Base-by-base conservation (phyloP, 2,888 invertebrate species). In the Meteorus cinctellus region DNA sequence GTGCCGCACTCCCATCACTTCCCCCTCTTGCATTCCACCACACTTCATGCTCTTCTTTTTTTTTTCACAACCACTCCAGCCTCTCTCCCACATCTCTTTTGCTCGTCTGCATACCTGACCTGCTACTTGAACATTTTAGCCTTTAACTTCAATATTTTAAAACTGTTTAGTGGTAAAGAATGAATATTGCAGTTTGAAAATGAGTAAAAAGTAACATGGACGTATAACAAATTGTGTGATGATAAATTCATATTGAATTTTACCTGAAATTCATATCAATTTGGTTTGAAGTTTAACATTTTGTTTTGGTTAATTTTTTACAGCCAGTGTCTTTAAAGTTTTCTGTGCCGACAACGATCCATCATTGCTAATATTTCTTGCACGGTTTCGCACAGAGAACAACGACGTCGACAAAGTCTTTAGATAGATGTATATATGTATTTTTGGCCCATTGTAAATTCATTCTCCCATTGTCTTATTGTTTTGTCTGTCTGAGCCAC, bases 401-500 rank as follows among this genome's bases (percentile, higher is more conserved):
- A 82, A 83, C 81, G 76, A 73, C 65, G 73, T 36, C n/a, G 48
- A 59, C 66, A 65, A 63, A 65, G 36, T 55, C 41, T 63, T 60
- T 67, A 31, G 10, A 6, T n/a, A 48, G 62, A 63, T n/a, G 31
- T 72, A 63, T 34, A 27, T 73, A 63, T 69, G 65, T 55, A 74
- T 70, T 74, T 76, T 67, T 78, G 77, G 68, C 79, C 83, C 84
- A 85, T 86, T 85, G 84, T 86, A 84, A 84, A 84, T 84, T 85
- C 82, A 85, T 85, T 84, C 85, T 45, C 51, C 83, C 79, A 85
- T 86, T 86, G 86, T 86, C 86, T 86, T 85, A 86, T 86, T 86
- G 86, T 86, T 84, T 82, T 76, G 77, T 78, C 78, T 78, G 82
- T 78, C 80, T 78, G 66, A 79, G 79, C 34, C 68, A 65, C 65